Evolutionary conservation across 2,797 vertebrate species (phyloP).

Genomic region (Melanogrammus aeglefinus): DNA sequence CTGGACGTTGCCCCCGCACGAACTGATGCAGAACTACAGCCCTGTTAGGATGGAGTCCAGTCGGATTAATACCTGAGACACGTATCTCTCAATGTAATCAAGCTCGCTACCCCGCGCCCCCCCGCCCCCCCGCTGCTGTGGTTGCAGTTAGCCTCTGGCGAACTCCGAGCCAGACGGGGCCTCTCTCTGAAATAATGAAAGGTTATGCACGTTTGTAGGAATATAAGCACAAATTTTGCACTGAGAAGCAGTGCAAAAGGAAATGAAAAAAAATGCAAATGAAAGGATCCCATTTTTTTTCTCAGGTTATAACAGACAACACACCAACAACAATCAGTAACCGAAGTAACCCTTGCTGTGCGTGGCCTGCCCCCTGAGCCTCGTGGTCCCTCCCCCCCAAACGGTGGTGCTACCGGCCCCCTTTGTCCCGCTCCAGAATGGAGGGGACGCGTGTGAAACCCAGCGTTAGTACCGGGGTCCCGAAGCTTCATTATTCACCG

Average conservation of each 20-base stretch:
- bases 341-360: neutral
- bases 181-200: too few relatives aligned
- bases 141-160: too few relatives aligned
- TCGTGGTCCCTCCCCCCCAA: conserved; percentile 53
- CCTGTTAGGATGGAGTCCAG: neutral
- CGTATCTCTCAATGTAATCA: too few relatives aligned
- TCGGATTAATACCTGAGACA: neutral
- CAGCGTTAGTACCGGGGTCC: conserved; percentile 58
- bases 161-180: too few relatives aligned
- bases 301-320: too few relatives aligned
- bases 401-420: conserved; percentile 58
- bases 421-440: conserved; percentile 67
- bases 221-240: too few relatives aligned
- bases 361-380: conserved; percentile 34
- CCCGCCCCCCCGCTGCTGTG: too few relatives aligned
- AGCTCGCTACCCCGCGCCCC: too few relatives aligned
- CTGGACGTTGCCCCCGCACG: neutral
- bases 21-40: neutral
- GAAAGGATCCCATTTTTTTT: too few relatives aligned
- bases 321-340: neutral
- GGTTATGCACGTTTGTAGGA: too few relatives aligned
- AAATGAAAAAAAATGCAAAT: too few relatives aligned
- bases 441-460: conserved; percentile 65
- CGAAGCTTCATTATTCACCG: conserved; percentile 63
- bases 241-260: too few relatives aligned